These are phyloP conservation scores for Papilio machaon DNA, from an alignment of 1,140 invertebrate species.

Conservation along the genomic window DNA sequence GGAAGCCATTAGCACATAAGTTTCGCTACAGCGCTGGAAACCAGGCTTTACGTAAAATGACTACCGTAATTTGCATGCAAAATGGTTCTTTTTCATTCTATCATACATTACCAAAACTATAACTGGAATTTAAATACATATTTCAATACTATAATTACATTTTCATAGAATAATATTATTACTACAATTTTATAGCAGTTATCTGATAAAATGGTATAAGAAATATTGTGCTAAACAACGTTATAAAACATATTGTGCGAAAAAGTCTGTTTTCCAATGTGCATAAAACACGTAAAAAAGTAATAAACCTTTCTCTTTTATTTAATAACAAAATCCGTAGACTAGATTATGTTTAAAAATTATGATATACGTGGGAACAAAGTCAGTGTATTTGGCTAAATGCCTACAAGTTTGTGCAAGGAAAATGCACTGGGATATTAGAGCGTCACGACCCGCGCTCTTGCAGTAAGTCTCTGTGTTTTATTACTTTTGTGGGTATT, in stretches of 20 bases:
- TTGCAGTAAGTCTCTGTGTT: conserved; percentile 24
- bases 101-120: not conserved
- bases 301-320: too few relatives aligned
- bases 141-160: not conserved
- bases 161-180: too few relatives aligned
- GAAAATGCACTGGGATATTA: conserved; percentile 9
- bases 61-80: conserved; percentile 27
- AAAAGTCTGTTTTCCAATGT: too few relatives aligned
- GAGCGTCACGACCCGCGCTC: conserved; percentile 1
- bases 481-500: conserved; percentile 3
- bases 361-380: conserved; percentile 15
- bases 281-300: too few relatives aligned
- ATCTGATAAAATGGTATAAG: too few relatives aligned
- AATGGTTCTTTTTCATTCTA: conserved; percentile 7
- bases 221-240: not conserved
- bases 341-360: not conserved
- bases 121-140: not conserved
- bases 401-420: not conserved
- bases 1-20: conserved; percentile 33
- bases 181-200: too few relatives aligned
- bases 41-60: conserved; percentile 31
- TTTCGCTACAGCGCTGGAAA: conserved; percentile 21
- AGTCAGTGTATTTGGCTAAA: conserved; percentile 8
- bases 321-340: not conserved
- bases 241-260: not conserved